Evolutionary conservation across 2,113 vertebrate species (phyloP), one percentile per base, ranked within the genome.

Genomic region (Eclectus roratus): DNA sequence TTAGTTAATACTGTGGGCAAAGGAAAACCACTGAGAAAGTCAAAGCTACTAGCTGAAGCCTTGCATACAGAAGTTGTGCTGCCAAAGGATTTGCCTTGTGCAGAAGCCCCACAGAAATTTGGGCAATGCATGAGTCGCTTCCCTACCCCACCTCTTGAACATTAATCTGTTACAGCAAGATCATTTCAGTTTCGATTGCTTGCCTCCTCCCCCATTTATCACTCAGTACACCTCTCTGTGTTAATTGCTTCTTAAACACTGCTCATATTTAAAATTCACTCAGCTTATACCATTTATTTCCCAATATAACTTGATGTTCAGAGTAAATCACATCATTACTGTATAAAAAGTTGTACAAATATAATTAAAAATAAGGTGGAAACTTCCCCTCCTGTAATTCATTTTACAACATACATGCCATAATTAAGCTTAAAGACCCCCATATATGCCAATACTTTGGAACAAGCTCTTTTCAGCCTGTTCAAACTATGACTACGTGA

Each of bases 161-260:
- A 60, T 37, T 33, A 74, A 79, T 60, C 39, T 78, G 39, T 35
- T 81, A 79, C 10, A 87, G 44, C 28, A 81, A 65, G 47, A 91
- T 76, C 28, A 73, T 53, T 94, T 71, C 8, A 60, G 46, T 91
- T 80, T 43, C 71, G 41, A 12, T 41, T 49, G 55, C 79, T 84
- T 79, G 69, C 69, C 60, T 93, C 70, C 80, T 92, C 79, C 86
- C 82, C 89, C 79, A 73, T 89, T 94, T 85, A 89, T 85, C 93
- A 85, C 84, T 55, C 84, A 68, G 60, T 53, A 71, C 46, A 95
- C 60, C 78, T 92, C 87, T 92, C 58, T 33, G 74, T 0, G 29
- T 80, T 96, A 95, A 97, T 77, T 94, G 95, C 77, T 92, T 97
- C 95, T 92, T 89, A 97, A 96, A 94, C 49, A 79, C 7, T 53